These are phyloP conservation scores for Gadus macrocephalus DNA, from an alignment of 2,113 vertebrate genomes.

Conservation along the genomic window DNA sequence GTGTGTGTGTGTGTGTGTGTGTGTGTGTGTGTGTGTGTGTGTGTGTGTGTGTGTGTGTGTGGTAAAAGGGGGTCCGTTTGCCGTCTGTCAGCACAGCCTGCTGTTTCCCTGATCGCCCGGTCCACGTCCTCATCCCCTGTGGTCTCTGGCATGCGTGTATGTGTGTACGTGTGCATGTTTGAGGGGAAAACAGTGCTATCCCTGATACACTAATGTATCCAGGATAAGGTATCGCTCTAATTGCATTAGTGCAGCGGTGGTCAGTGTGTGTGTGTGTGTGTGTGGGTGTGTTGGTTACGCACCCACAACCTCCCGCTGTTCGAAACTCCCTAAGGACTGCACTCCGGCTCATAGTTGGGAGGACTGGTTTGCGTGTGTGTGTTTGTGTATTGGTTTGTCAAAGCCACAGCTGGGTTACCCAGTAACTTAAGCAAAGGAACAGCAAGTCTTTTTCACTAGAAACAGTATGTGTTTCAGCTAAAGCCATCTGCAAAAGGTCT, in stretches of 20 bases:
- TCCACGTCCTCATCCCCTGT: constrained; percentile 58
- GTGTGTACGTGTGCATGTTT: constrained; percentile 3
- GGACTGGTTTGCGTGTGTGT: too few relatives aligned
- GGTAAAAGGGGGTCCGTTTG: constrained; percentile 17
- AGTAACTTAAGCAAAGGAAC: constrained; percentile 1
- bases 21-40: constrained; percentile 10
- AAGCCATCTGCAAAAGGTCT: not conserved
- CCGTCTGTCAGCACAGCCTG: constrained; percentile 61
- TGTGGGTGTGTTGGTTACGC: constrained; percentile 11
- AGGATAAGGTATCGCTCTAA: constrained; percentile 68
- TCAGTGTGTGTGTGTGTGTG: constrained; percentile 40
- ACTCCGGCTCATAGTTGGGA: not conserved
- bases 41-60: constrained; percentile 6
- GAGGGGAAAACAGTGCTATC: constrained; percentile 24
- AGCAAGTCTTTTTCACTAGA: not conserved
- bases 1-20: constrained; percentile 24
- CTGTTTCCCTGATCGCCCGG: constrained; percentile 52
- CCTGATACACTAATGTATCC: constrained; percentile 63
- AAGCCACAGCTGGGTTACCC: constrained; percentile 15
- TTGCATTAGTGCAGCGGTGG: constrained; percentile 46
- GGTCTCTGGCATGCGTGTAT: constrained; percentile 29
- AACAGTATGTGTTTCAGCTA: not conserved
- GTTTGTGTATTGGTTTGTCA: constrained; percentile 7
- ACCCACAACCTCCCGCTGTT: constrained; percentile 16
- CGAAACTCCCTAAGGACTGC: not conserved